A percentile compares a stretch with the other conserved stretches of the same genome.
These are phyloP conservation scores for Cactoblastis cactorum DNA, from an alignment of 2,888 invertebrate genomes.

Conservation along the genomic window DNA sequence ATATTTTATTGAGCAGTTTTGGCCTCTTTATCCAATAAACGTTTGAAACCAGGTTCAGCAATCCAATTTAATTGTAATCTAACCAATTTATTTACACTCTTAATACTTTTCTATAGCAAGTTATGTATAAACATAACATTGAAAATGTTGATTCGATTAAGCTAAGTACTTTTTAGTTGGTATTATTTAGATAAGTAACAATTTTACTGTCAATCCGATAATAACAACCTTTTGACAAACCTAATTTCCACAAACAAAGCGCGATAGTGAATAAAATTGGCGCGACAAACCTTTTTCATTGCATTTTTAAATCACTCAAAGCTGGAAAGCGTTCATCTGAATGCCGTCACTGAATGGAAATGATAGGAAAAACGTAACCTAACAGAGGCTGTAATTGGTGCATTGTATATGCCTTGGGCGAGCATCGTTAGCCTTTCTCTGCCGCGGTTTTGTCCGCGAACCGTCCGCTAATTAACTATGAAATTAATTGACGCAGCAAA, in stretches of 20 bases:
- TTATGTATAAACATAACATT: no score
- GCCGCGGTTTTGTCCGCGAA: conserved; percentile 68
- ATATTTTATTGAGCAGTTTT: no score
- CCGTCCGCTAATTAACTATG: conserved; percentile 77
- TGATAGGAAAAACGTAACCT: conserved; percentile 38
- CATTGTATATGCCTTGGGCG: conserved; percentile 66
- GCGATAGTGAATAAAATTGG: background rate
- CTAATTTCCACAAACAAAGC: background rate
- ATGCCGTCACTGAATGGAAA: conserved; percentile 29
- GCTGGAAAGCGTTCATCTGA: conserved; percentile 16
- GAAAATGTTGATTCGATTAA: no score
- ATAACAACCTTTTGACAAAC: background rate
- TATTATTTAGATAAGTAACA: no score
- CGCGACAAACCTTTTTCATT: conserved; percentile 3
- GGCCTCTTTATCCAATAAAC: no score
- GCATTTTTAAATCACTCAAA: conserved; percentile 6
- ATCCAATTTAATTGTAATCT: no score
- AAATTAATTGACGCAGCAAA: conserved; percentile 80
- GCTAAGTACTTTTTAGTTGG: no score
- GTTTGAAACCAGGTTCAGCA: no score
- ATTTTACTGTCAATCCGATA: background rate
- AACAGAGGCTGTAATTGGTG: conserved; percentile 73
- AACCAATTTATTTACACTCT: no score
- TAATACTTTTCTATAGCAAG: no score
- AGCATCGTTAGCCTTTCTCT: conserved; percentile 75